Evolutionary conservation across 2,888 invertebrate species (phyloP).

Genomic region (Melipona beecheii): DNA sequence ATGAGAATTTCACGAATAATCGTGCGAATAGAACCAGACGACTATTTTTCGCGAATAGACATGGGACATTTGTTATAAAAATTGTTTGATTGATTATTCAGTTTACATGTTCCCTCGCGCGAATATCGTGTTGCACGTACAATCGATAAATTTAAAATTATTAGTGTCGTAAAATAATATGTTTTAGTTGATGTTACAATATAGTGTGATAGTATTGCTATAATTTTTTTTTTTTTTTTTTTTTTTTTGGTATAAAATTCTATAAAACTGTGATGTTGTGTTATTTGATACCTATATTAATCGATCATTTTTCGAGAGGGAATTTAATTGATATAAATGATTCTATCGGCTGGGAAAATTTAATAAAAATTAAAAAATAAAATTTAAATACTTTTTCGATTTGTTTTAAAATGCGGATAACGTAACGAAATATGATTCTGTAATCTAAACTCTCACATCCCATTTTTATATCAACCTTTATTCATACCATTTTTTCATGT

Average conservation of each 20-base stretch:
- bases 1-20: constrained; percentile 15
- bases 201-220: background rate
- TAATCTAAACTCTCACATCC: background rate
- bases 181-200: background rate
- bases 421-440: background rate
- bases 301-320: background rate
- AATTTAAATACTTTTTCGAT: background rate
- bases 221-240: background rate
- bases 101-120: background rate
- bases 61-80: background rate
- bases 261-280: background rate
- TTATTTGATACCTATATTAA: background rate
- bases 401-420: background rate
- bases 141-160: background rate
- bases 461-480: background rate
- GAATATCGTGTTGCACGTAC: background rate
- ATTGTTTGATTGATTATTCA: background rate
- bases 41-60: background rate
- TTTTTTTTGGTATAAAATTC: background rate
- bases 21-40: background rate
- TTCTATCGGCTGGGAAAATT: background rate
- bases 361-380: background rate
- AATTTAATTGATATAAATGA: background rate
- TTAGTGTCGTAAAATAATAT: background rate
- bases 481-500: background rate